phyloP scores from a whole-genome alignment of 2,113 vertebrate species.

The Cepphus grylle region DNA sequence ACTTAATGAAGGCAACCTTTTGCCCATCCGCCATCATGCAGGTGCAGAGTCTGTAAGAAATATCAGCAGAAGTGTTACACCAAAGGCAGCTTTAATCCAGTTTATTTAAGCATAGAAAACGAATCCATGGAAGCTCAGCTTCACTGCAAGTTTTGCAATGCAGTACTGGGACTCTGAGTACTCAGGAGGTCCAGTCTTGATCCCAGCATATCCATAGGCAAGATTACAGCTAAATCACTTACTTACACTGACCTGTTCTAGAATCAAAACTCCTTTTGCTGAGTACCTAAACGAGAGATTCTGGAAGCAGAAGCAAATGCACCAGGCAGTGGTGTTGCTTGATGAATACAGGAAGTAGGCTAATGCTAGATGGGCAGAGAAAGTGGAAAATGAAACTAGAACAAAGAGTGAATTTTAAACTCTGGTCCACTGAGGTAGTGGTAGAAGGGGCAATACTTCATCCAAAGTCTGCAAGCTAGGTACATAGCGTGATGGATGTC shows the following conservation, averaged over 20 bases:
- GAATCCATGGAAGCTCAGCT: not conserved
- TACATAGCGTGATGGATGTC: not conserved
- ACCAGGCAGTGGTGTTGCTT: not conserved
- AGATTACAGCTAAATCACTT: not conserved
- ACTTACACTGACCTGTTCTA: not conserved
- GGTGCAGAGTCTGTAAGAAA: not conserved
- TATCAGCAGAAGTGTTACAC: not conserved
- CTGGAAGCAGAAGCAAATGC: not conserved
- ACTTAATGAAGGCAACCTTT: not conserved
- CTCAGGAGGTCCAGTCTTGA: not conserved
- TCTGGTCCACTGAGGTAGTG: not conserved
- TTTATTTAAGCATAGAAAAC: not conserved
- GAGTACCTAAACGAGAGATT: not conserved
- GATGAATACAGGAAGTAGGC: not conserved
- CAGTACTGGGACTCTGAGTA: not conserved
- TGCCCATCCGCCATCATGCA: not conserved
- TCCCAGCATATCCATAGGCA: not conserved
- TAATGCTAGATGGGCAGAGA: not conserved
- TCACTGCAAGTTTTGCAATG: not conserved
- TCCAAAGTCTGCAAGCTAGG: rapidly evolving
- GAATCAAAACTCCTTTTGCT: not conserved
- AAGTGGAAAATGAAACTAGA: not conserved
- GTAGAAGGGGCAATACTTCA: not conserved
- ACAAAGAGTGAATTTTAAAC: not conserved
- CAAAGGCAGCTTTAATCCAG: not conserved